phyloP scores from a whole-genome alignment of 1,140 invertebrate species.

The Orussus abietinus region DNA sequence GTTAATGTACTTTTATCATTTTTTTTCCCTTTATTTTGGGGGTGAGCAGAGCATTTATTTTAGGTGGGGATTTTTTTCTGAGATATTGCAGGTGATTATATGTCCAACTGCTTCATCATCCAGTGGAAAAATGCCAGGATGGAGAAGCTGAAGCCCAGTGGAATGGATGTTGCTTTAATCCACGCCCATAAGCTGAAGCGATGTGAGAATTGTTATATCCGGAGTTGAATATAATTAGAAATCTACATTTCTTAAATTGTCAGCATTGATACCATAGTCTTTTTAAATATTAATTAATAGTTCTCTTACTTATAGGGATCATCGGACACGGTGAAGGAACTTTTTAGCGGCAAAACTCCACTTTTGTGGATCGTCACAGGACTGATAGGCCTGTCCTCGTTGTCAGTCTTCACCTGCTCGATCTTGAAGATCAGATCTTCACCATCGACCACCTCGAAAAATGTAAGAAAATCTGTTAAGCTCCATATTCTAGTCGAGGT shows the following conservation, averaged over 20 bases:
- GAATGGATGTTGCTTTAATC: slow-evolving; percentile 69
- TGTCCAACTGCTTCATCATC: slow-evolving; percentile 67
- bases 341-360: slow-evolving; percentile 58
- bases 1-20: no score
- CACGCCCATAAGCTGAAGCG: slow-evolving; percentile 68
- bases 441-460: slow-evolving; percentile 76
- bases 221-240: no score
- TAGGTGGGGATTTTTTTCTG: no score
- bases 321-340: slow-evolving; percentile 65
- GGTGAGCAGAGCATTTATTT: no score
- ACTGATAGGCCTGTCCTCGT: slow-evolving; percentile 64
- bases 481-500: no score
- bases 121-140: slow-evolving; percentile 73
- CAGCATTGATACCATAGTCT: no score
- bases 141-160: slow-evolving; percentile 69
- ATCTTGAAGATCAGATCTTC: slow-evolving; percentile 81
- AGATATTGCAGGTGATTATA: no score
- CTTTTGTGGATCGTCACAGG: slow-evolving; percentile 66
- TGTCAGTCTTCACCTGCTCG: slow-evolving; percentile 75
- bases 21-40: no score
- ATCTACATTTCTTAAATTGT: no score
- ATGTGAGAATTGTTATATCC: no score
- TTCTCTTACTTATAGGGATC: slow-evolving; percentile 64
- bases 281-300: slow-evolving; percentile 3
- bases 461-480: no score